Base-by-base conservation (phyloP, 1,140 invertebrate genomes). In the Formica exsecta region DNA sequence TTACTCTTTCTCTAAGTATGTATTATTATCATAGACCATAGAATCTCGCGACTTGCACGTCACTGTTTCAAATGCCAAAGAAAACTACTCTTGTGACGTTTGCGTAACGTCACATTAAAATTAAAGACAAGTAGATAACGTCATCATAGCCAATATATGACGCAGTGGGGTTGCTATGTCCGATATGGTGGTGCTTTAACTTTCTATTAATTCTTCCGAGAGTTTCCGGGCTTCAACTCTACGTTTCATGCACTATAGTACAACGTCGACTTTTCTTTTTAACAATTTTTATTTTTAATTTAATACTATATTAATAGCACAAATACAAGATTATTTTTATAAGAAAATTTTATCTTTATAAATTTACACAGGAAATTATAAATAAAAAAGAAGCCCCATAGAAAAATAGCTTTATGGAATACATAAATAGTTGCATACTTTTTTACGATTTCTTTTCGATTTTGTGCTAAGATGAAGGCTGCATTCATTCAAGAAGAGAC, bases 21-120 rank as follows among this genome's bases (percentile, higher is more conserved):
- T 54, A 36, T 51, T 48, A 9, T 54, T 79, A 44, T 54, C 64
- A 74, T 48, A 61, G 68, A 62, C 41, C 16, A 19, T 73, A 81
- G 36, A 25, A 2, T 32, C 54, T 32, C 36, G 41, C n/a, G 36
- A 22, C 32, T 25, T 22, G 16, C 44, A 68, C 79, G 79, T 83
- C 79, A 83, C 38, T 41, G 41, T 74, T 83, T 61, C 54, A 83
- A 83, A 83, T 83, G 68, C 32, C 79, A 83, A 61, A 83, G 79
- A 83, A 74, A 83, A 83, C 38, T 83, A 83, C 41, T 19, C 38
- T 19, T 83, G 62, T 83, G 79, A 83, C 79, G 79, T 83, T 74
- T 83, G 79, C 79, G 13, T 83, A 73, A 71, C 25, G 51, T 8
- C 51, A 5, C 68, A 83, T 83, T 83, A 83, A 83, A 73, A 83